Conservation (phyloP, 1,140 invertebrate species). For the Streblospio benedicti region DNA sequence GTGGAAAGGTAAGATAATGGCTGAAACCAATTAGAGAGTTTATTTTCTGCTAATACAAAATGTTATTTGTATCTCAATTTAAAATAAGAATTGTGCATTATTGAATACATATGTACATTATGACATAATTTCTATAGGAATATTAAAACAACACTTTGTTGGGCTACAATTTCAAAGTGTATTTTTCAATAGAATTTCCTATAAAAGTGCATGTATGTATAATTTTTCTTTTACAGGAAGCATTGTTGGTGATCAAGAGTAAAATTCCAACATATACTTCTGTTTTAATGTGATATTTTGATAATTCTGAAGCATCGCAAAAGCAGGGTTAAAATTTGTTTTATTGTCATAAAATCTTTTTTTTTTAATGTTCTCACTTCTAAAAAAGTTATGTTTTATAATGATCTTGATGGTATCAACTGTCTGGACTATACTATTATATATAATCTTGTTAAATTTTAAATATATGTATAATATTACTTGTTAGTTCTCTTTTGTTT, state of each 20-base stretch:
- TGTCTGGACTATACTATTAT: too few species aligned
- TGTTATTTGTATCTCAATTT: neutral
- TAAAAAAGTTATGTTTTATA: too few species aligned
- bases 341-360: too few species aligned
- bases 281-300: slow-evolving; percentile 33
- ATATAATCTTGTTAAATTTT: too few species aligned
- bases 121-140: neutral
- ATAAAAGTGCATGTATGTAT: neutral
- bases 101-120: neutral
- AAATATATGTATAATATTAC: too few species aligned
- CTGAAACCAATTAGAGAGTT: slow-evolving; percentile 1
- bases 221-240: slow-evolving; percentile 30
- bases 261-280: slow-evolving; percentile 41
- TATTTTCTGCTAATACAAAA: neutral
- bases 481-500: too few species aligned
- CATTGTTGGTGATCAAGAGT: slow-evolving; percentile 33
- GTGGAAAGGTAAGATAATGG: slow-evolving; percentile 34
- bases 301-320: too few species aligned
- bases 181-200: neutral
- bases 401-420: too few species aligned
- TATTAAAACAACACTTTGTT: neutral
- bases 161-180: neutral
- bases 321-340: too few species aligned
- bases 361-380: too few species aligned
- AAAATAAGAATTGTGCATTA: neutral